Conservation (phyloP, 2,797 vertebrate genomes). For the Scolopax bukidnonensis region DNA sequence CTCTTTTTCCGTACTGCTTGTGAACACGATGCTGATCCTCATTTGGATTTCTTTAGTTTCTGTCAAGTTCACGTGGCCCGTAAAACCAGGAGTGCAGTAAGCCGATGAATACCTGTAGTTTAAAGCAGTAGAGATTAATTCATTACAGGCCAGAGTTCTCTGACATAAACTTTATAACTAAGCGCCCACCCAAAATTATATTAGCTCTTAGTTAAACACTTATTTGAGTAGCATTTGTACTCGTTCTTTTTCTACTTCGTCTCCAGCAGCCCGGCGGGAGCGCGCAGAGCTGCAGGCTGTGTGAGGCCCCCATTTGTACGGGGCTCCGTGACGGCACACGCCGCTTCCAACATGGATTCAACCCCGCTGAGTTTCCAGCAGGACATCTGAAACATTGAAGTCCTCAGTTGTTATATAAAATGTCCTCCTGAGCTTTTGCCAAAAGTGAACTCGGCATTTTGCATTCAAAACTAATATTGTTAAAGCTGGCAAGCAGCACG, state of each 20-base stretch:
- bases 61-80: fast-evolving
- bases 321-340: fast-evolving
- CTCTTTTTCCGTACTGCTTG: not conserved
- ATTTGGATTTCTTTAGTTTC: not conserved
- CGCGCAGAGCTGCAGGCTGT: fast-evolving
- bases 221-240: not conserved
- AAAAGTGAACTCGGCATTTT: not conserved
- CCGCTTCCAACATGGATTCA: not conserved
- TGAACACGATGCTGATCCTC: not conserved
- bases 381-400: constrained; percentile 43
- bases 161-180: not conserved
- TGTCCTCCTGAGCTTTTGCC: constrained; percentile 34
- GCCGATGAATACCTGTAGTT: not conserved
- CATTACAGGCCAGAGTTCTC: not conserved
- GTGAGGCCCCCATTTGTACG: not conserved
- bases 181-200: not conserved
- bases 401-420: constrained; percentile 11
- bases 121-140: not conserved
- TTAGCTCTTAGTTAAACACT: not conserved
- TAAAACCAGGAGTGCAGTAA: not conserved
- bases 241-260: not conserved
- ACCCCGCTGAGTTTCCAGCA: not conserved
- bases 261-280: not conserved
- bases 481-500: constrained; percentile 34
- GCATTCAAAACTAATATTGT: constrained; percentile 41